Percentiles rank a stretch among this genome's conserved stretches.
Conservation (phyloP, 2,113 vertebrate genomes). For the Ammodytes marinus region DNA sequence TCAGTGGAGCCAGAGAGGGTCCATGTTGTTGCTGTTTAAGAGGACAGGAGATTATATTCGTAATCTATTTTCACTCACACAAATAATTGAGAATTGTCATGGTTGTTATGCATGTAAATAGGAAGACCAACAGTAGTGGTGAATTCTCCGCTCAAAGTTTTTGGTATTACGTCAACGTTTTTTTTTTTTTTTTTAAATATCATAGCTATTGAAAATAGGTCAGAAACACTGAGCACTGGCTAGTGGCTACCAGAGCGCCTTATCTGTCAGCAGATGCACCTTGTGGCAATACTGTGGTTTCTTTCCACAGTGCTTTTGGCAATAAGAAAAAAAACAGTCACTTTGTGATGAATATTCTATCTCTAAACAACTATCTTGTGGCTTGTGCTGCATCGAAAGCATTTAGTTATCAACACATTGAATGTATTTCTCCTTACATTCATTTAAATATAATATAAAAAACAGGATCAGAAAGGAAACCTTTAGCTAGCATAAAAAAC, state of each 20-base stretch:
- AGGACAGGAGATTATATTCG: too few relatives aligned
- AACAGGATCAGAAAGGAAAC: neutral
- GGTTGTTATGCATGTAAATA: too few relatives aligned
- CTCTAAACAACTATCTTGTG: neutral
- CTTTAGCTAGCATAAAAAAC: neutral
- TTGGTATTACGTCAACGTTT: neutral
- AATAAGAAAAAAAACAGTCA: conserved; percentile 15
- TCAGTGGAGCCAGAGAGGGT: too few relatives aligned
- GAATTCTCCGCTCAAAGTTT: neutral
- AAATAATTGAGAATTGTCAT: too few relatives aligned
- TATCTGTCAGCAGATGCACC: neutral
- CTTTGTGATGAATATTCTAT: neutral
- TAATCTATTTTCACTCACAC: too few relatives aligned
- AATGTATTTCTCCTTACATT: neutral
- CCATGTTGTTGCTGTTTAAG: too few relatives aligned
- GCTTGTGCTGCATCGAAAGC: neutral
- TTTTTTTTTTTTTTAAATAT: too few relatives aligned
- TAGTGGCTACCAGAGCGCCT: neutral
- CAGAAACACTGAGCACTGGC: neutral
- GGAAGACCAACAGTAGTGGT: too few relatives aligned
- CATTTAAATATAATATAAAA: neutral
- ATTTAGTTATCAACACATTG: neutral
- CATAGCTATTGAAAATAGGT: neutral
- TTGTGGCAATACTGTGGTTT: neutral
- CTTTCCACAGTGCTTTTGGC: neutral